Percentiles rank a stretch among this genome's conserved stretches.
Conservation (phyloP, 2,113 vertebrate genomes). For the Zosterops japonicus region DNA sequence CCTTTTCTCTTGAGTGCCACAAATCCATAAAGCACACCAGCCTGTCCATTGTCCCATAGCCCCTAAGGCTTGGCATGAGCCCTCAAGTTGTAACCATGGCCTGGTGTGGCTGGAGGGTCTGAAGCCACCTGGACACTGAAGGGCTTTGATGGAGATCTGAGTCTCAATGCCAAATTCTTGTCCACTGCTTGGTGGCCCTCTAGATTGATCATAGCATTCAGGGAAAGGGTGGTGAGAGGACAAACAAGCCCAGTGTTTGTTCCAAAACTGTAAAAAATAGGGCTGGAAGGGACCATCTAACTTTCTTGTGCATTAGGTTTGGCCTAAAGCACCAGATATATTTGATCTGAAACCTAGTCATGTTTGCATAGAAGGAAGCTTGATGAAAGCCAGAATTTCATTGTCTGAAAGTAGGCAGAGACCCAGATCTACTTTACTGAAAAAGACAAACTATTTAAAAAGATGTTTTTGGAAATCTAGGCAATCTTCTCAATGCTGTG, state of each 20-base stretch:
- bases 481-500: neutral
- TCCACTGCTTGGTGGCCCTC: neutral
- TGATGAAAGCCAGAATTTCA: neutral
- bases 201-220: neutral
- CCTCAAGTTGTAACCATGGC: fast-evolving
- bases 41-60: neutral
- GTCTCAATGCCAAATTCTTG: neutral
- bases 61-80: neutral
- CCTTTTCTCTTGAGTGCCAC: neutral
- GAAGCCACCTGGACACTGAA: neutral
- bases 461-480: neutral
- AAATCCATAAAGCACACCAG: neutral
- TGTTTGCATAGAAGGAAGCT: neutral
- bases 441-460: slow-evolving; percentile 4
- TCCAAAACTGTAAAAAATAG: neutral
- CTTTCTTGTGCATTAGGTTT: neutral
- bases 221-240: neutral
- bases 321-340: neutral
- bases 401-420: neutral
- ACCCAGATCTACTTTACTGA: neutral
- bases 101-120: neutral
- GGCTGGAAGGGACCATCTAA: neutral
- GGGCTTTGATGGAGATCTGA: neutral
- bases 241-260: neutral
- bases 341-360: neutral